These are phyloP conservation scores for Calidris pugnax DNA, from an alignment of 2,113 vertebrate species.

Conservation along the genomic window DNA sequence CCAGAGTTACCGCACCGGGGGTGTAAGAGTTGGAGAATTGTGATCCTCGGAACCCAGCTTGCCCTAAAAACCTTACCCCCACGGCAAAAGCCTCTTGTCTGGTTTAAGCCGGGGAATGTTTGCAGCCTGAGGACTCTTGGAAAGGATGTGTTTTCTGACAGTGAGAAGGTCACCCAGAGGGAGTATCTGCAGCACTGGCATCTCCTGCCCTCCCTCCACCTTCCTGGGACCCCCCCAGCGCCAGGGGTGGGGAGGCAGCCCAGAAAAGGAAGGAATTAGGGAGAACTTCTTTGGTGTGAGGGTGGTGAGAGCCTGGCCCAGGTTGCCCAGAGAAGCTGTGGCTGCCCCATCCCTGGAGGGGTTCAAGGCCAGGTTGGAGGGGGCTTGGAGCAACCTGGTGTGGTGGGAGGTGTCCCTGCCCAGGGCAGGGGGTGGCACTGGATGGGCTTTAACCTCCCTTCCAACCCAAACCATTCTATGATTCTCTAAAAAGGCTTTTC, in stretches of 20 bases:
- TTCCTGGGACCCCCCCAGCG: background rate
- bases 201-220: background rate
- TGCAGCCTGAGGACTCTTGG: background rate
- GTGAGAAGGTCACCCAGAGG: conserved; percentile 56
- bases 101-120: conserved; percentile 25
- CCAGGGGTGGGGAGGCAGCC: background rate
- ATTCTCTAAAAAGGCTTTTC: background rate
- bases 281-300: no score
- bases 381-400: no score
- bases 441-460: no score
- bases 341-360: no score
- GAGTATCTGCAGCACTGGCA: background rate
- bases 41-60: conserved; percentile 49
- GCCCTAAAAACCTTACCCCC: conserved; percentile 15
- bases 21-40: conserved; percentile 52
- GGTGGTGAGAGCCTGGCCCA: no score
- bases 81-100: conserved; percentile 48
- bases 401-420: no score
- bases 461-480: no score
- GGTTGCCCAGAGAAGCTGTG: no score
- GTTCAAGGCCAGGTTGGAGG: no score
- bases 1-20: background rate
- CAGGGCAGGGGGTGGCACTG: no score
- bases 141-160: conserved; percentile 62
- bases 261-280: background rate